Base-by-base conservation (phyloP, 1,140 invertebrate genomes). In the Latrodectus geometricus region DNA sequence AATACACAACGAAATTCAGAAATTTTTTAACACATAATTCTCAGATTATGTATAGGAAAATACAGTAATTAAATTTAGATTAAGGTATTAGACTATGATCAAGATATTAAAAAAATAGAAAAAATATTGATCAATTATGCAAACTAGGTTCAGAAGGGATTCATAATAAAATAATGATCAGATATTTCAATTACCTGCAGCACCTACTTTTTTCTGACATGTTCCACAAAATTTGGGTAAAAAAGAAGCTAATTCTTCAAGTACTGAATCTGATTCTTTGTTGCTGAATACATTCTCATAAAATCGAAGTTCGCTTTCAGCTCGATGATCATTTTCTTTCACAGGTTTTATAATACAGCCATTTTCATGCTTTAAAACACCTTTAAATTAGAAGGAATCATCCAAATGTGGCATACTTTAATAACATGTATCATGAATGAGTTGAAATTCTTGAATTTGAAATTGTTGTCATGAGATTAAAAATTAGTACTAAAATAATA, bases 341-440 rank as follows among this genome's bases (percentile, higher is more conserved):
- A 88, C 15, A 52, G 88, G 88, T 12, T 88, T 88, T 14, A 88
- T 66, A 4, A 88, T 48, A 54, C 69, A 54, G 23, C 88, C 88
- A 79, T 88, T 76, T 49, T 88, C 72, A 74, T 88, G 80, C 23
- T 79, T 77, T 17, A 88, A 49, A 14, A 88, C 23, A 76, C 79
- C 86, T 35, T 35, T 35, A 35, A 35, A 35, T 35, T 35, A 35
- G 35, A 35, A 35, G 5, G 1, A 35, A 35, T 35, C 35, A 35
- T 35, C 35, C 2, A 35, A 35, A 35, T 35, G 35, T 35, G 35
- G 35, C 35, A 35, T 35, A 35, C 1, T 35, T 35, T 35, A 35
- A 35, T 35, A 35, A 35, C 5, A 35, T 35, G 5, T 35, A 35
- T 35, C 35, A 35, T 35, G 35, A 1, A 35, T 35, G 5, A 35